Evolutionary conservation across 2,888 invertebrate genomes (phyloP).

Genomic region (Apamea crenata): DNA sequence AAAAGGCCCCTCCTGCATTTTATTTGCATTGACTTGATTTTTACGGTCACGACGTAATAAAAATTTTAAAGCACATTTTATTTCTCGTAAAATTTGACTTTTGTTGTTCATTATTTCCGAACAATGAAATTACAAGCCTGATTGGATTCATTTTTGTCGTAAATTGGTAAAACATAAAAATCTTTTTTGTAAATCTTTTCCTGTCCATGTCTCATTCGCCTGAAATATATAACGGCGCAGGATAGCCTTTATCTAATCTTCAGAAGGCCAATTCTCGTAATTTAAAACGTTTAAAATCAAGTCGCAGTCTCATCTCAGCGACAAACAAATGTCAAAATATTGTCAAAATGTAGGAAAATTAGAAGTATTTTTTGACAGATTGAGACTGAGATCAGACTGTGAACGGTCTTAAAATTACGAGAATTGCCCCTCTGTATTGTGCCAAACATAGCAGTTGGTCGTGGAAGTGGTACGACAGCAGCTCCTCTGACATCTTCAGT

Average conservation of each 20-base stretch:
- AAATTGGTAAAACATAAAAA: constrained; percentile 11
- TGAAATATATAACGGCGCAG: background rate
- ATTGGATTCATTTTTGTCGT: constrained; percentile 41
- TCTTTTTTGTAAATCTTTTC: background rate
- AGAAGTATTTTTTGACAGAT: too few species aligned
- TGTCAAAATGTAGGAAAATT: too few species aligned
- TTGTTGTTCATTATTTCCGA: constrained; percentile 28
- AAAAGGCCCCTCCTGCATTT: constrained; percentile 28
- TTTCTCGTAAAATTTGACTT: constrained; percentile 43
- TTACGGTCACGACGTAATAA: constrained; percentile 42
- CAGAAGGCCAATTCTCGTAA: too few species aligned
- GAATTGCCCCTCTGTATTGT: too few species aligned
- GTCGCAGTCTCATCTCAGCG: too few species aligned
- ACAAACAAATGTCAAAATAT: too few species aligned
- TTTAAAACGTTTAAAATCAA: too few species aligned
- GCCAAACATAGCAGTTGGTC: background rate
- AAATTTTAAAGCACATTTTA: constrained; percentile 48
- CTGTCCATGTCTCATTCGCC: background rate
- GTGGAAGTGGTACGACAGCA: background rate
- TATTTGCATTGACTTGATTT: constrained; percentile 44
- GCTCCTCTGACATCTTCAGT: background rate
- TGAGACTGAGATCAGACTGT: too few species aligned
- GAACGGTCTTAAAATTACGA: too few species aligned
- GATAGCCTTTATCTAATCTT: background rate
- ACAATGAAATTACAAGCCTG: constrained; percentile 50